phyloP scores from a whole-genome alignment of 2,113 vertebrate genomes.

The Mystacornis crossleyi region DNA sequence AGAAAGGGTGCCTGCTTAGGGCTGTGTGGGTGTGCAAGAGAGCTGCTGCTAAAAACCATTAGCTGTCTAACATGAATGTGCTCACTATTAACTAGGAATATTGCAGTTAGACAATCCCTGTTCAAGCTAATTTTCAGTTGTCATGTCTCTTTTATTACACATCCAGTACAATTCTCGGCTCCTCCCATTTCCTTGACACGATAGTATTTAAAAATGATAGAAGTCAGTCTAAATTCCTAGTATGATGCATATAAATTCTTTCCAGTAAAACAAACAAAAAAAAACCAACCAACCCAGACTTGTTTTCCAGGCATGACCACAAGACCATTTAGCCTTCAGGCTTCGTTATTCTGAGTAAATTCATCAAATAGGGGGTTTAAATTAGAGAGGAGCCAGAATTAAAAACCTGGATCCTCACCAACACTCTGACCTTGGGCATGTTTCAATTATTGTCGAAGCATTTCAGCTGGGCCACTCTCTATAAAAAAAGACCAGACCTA shows the following conservation, averaged over 20 bases:
- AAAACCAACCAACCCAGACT: background rate
- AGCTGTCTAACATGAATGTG: background rate
- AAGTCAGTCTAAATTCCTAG: background rate
- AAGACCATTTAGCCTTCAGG: background rate
- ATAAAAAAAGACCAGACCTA: background rate
- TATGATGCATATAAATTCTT: background rate
- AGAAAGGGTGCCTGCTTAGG: background rate
- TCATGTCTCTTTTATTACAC: background rate
- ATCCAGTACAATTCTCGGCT: background rate
- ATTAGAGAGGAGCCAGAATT: background rate
- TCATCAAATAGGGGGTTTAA: background rate
- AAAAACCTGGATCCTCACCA: background rate
- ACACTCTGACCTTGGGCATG: background rate
- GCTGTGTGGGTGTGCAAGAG: background rate
- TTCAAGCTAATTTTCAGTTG: background rate
- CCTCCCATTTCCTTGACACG: background rate
- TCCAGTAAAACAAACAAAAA: background rate
- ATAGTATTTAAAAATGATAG: background rate
- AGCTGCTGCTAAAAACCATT: background rate
- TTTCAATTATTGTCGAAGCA: background rate
- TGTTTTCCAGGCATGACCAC: background rate
- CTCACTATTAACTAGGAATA: background rate
- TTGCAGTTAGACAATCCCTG: background rate
- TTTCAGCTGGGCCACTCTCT: background rate
- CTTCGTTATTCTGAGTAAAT: background rate